These are phyloP conservation scores for Matsumyia berberina DNA, from an alignment of 2,888 invertebrate genomes.

Conservation along the genomic window DNA sequence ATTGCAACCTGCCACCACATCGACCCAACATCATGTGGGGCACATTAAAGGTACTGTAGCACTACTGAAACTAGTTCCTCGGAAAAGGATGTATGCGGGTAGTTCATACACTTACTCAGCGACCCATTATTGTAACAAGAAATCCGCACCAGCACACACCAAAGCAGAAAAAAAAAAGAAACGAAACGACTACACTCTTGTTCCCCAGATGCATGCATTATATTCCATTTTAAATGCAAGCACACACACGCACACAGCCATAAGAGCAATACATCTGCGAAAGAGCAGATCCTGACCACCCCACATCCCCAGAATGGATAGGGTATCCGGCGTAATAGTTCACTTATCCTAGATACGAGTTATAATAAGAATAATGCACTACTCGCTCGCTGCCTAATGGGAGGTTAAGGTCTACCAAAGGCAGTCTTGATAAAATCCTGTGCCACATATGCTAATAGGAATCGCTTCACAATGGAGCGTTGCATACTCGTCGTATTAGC, in stretches of 20 bases:
- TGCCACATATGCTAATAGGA: conserved; percentile 71
- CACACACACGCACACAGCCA: conserved; percentile 18
- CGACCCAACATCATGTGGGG: conserved; percentile 57
- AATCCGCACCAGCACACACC: conserved; percentile 45
- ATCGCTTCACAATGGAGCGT: conserved; percentile 2
- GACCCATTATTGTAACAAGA: conserved; percentile 70
- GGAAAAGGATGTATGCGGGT: conserved; percentile 63
- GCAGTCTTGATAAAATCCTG: conserved; percentile 45
- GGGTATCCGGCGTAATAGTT: conserved; percentile 68
- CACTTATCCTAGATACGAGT: conserved; percentile 70
- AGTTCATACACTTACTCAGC: conserved; percentile 65
- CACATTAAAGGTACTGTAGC: conserved; percentile 63
- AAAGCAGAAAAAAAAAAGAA: background rate
- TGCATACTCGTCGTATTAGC: conserved; percentile 52
- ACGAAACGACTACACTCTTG: conserved; percentile 1
- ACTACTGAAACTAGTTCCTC: conserved; percentile 54
- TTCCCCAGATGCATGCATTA: conserved; percentile 68
- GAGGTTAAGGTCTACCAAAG: conserved; percentile 72
- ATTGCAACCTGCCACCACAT: conserved; percentile 41
- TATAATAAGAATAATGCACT: conserved; percentile 69
- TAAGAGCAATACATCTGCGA: conserved; percentile 35
- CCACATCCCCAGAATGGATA: background rate
- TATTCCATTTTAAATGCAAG: conserved; percentile 38
- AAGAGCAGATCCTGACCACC: conserved; percentile 27
- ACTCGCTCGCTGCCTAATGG: conserved; percentile 42